Base-by-base conservation (phyloP, 2,797 vertebrate genomes). In the Onychomys torridus region DNA sequence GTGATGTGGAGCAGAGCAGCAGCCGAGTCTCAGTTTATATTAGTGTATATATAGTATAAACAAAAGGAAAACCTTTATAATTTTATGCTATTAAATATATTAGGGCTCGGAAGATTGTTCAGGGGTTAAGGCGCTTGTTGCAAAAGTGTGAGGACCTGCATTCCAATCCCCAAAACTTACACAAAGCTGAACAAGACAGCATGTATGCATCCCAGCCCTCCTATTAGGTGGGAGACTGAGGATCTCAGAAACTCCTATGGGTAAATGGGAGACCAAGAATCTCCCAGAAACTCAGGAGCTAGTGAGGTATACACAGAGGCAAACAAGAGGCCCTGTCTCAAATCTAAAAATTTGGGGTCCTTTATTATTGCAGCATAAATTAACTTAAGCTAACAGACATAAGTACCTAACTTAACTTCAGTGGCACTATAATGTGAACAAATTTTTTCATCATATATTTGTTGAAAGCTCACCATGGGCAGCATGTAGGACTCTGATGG, bases 311-410 rank as follows among this genome's bases (percentile, higher is more conserved):
- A 52, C 46, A 69, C 32, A 69, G 43, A 69, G 12, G 32, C 46
- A 25, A 86, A 3, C 21, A 37, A 14, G 46, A 49, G 29, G 17
- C 23, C 10, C 63, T 69, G 84, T 86, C 65, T 52, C 34, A 71
- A 5, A 1, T n/a, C 5, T 4, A 5, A n/a, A 10, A 25, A 9
- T 4, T 69, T 69, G 9, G n/a, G 25, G 10, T 94, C 46, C 17
- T 94, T 88, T 94, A 34, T 95, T 87, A 93, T 29, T 57, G 37
- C 88, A 83, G 21, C 12, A 78, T 78, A 86, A 71, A 40, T 87
- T 29, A 69, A 81, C 21, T 69, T 87, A 93, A 93, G 79, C 32
- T 75, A 14, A 78, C 67, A 69, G 55, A 71, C 10, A 52, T 4
- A 49, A 14, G 17, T 78, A 63, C 27, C 23, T 73, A 65, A 86